Conservation (phyloP, 2,797 vertebrate genomes). For the Lacerta agilis region DNA sequence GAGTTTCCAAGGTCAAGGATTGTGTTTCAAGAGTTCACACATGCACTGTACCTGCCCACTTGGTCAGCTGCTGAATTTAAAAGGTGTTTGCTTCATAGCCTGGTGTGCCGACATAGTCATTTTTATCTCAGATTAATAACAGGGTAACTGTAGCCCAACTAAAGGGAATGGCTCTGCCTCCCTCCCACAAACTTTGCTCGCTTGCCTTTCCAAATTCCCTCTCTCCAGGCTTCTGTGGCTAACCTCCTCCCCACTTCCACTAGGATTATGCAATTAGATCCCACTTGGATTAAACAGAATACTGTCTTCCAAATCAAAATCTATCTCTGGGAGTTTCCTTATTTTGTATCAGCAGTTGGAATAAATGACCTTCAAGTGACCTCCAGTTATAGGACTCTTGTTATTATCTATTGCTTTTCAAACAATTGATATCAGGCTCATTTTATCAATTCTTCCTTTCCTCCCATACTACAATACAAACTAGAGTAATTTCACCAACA, state of each 20-base stretch:
- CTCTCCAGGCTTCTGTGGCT: background rate
- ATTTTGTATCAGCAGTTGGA: background rate
- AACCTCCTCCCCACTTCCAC: background rate
- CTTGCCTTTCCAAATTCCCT: background rate
- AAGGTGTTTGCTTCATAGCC: no score
- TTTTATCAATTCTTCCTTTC: slow-evolving; percentile 18
- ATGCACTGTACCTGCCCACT: no score
- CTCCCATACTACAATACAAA: slow-evolving; percentile 16
- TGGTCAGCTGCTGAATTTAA: no score
- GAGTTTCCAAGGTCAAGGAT: background rate
- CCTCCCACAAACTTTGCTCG: background rate
- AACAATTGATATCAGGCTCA: slow-evolving; percentile 26
- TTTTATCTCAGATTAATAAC: background rate
- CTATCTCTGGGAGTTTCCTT: background rate
- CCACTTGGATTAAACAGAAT: background rate
- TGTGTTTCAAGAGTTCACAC: background rate
- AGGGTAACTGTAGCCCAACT: background rate
- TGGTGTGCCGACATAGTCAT: background rate
- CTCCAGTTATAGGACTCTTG: slow-evolving; percentile 17
- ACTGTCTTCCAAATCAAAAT: background rate
- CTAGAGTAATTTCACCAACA: slow-evolving; percentile 37
- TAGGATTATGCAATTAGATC: background rate
- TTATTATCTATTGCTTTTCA: slow-evolving; percentile 30
- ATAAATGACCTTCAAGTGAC: slow-evolving; percentile 16
- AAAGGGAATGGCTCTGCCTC: background rate